Conservation (phyloP, 2,113 vertebrate species). For the Leptosomus discolor region DNA sequence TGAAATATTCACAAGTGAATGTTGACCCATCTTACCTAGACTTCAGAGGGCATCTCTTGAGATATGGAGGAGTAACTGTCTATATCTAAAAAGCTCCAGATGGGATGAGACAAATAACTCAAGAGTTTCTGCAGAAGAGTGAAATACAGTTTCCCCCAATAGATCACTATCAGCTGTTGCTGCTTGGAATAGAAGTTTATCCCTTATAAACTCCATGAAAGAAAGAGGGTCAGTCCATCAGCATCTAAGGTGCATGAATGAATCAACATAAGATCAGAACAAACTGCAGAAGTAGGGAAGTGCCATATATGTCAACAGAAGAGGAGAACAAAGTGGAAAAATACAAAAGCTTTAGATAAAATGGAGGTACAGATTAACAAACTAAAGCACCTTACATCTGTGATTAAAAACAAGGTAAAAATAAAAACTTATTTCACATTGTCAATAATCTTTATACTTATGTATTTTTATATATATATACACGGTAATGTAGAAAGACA, state of each 20-base stretch:
- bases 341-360: not conserved
- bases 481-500: accelerated
- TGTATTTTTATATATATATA: not conserved
- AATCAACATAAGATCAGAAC: not conserved
- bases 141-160: not conserved
- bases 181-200: not conserved
- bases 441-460: not conserved
- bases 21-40: not conserved
- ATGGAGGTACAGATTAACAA: not conserved
- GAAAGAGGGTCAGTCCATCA: not conserved
- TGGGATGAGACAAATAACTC: not conserved
- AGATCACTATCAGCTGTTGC: not conserved
- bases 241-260: not conserved
- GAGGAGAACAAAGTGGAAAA: not conserved
- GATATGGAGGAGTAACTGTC: not conserved
- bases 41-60: not conserved
- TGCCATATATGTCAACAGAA: accelerated
- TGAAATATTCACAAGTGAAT: not conserved
- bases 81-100: not conserved
- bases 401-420: not conserved
- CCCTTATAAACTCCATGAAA: not conserved
- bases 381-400: not conserved
- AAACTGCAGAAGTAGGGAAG: not conserved
- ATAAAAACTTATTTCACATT: not conserved
- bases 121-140: not conserved